A percentile compares a stretch with the other conserved stretches of the same genome.
Evolutionary conservation across 2,113 vertebrate genomes (phyloP).

Genomic region (Neolamprologus sp.): DNA sequence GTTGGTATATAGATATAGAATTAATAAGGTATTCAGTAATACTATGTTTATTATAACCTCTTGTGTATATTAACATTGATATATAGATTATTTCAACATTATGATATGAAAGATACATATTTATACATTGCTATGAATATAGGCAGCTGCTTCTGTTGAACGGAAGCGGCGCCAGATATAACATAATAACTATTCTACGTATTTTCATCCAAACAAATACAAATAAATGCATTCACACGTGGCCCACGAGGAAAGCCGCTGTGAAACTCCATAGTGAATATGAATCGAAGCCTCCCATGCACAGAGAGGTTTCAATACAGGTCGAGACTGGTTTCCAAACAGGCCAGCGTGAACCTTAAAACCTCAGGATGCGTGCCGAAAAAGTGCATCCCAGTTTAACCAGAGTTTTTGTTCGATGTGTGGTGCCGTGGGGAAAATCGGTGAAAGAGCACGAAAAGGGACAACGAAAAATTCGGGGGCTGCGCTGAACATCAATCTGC

Average conservation of each 20-base stretch:
- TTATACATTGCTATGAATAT: conserved; percentile 67
- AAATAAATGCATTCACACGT: conserved; percentile 40
- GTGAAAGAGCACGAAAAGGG: not conserved
- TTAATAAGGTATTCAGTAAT: conserved; percentile 71
- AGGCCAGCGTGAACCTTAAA: conserved; percentile 44
- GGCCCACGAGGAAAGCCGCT: conserved; percentile 28
- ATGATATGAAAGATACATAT: conserved; percentile 70
- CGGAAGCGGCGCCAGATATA: conserved; percentile 50
- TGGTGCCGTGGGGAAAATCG: not conserved
- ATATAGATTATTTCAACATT: conserved; percentile 66
- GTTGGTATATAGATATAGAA: conserved; percentile 65
- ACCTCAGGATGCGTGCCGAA: conserved; percentile 45
- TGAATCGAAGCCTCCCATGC: conserved; percentile 72
- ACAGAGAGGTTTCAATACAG: conserved; percentile 71
- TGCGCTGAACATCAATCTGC: conserved; percentile 1
- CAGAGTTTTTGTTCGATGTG: not conserved
- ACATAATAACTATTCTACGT: conserved; percentile 62
- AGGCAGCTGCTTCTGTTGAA: conserved; percentile 35
- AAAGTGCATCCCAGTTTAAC: not conserved
- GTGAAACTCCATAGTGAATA: conserved; percentile 40
- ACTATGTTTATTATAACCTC: conserved; percentile 69
- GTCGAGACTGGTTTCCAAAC: conserved; percentile 60
- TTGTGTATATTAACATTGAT: conserved; percentile 59
- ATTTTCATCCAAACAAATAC: conserved; percentile 57
- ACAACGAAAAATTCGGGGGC: not conserved